Base-by-base conservation (phyloP, 2,888 invertebrate genomes). In the Phortica magna region DNA sequence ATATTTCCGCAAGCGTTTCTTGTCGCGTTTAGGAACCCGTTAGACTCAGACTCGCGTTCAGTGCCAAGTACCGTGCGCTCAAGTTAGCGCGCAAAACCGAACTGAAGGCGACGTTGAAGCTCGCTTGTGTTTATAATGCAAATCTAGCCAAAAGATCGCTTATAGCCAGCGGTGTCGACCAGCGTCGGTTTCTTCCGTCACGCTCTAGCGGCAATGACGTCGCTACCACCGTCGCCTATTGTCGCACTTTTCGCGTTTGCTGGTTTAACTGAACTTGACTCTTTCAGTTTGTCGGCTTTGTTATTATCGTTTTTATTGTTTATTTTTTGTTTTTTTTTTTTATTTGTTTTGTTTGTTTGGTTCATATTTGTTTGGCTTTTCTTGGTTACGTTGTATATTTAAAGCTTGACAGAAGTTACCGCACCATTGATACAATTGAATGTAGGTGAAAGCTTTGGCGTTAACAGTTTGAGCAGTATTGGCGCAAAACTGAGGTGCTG, bases 391-490 rank as follows among this genome's bases (percentile, higher is more conserved):
- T 68, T 17, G 19, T 31, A 31, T 1, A 39, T 31, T 9, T 17
- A 22, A 9, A 39, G 39, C 39, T 31, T 12, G 39, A 64, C 43
- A 48, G 68, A 68, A 68, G 68, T 19, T 43, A 39, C 5, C 65
- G 17, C 59, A 17, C 9, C 22, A 31, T 65, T 39, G 12, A 14
- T 39, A 39, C 65, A 39, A 3, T 17, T 65, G 75, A 76, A 81
- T 78, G 19, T 82, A 64, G 77, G 77, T 78, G 77, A 80, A 83
- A 83, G 84, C 84, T 83, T 80, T 61, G 2, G 39, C n/a, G 7
- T 7, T 17, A 12, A 17, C 43, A 17, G 17, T 17, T 67, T 42
- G 0, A 67, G 41, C 19, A 41, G 65, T 14, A 5, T 9, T 65
- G 65, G n/a, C n/a, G n/a, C n/a, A n/a, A n/a, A n/a, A n/a, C n/a